Percentiles rank a stretch among this genome's conserved stretches.
Conservation (phyloP, 2,113 vertebrate species). For the Anguilla rostrata region DNA sequence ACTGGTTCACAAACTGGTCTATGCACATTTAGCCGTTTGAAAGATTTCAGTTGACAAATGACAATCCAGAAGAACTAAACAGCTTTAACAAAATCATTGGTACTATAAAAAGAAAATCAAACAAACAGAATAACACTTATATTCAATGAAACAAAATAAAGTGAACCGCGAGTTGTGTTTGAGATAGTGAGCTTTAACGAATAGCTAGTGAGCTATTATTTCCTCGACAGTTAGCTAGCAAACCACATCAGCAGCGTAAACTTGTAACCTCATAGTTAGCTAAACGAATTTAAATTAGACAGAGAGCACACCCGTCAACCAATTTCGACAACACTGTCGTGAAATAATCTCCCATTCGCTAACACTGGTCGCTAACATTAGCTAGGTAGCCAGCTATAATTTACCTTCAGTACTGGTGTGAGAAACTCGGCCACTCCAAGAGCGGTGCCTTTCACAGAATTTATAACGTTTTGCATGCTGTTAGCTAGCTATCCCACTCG, state of each 20-base stretch:
- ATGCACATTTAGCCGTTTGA: too few species aligned
- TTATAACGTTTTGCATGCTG: slow-evolving; percentile 94
- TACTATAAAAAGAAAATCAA: too few species aligned
- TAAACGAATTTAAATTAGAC: neutral
- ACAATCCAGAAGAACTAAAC: too few species aligned
- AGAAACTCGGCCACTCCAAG: slow-evolving; percentile 94
- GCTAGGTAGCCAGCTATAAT: slow-evolving; percentile 32
- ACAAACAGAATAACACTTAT: too few species aligned
- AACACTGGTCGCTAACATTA: neutral
- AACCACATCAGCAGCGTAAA: neutral
- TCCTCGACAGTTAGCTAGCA: neutral
- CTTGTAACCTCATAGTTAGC: neutral
- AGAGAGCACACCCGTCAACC: neutral
- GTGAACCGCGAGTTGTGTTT: too few species aligned
- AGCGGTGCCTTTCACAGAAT: slow-evolving; percentile 94
- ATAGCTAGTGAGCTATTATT: neutral
- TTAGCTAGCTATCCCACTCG: neutral
- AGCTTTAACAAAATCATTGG: too few species aligned
- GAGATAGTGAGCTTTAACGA: too few species aligned
- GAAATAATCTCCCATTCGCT: neutral
- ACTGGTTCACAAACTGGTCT: too few species aligned
- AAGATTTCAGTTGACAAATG: too few species aligned
- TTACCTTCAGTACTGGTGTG: slow-evolving; percentile 95
- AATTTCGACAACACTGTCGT: neutral
- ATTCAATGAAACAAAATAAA: too few species aligned